A percentile compares a stretch with the other conserved stretches of the same genome.
phyloP scores from a whole-genome alignment of 2,797 vertebrate species.

The Poecilia velifera region DNA sequence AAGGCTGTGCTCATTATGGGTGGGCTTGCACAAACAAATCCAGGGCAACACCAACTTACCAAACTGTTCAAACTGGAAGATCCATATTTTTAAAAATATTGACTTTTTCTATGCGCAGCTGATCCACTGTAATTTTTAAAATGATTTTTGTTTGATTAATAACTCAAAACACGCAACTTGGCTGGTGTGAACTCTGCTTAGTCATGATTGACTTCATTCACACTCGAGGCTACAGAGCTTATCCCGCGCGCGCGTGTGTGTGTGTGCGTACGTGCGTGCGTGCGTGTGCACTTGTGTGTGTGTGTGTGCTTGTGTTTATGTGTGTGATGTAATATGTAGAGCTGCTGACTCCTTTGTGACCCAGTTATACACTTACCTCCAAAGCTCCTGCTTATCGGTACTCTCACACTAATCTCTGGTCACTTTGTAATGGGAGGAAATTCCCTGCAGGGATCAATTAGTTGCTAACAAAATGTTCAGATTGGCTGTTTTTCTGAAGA shows the following conservation, averaged over 20 bases:
- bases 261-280: neutral
- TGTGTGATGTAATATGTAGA: constrained; percentile 33
- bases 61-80: neutral
- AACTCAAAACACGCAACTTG: neutral
- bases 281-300: too few relatives aligned
- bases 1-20: constrained; percentile 18
- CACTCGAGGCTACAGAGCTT: neutral
- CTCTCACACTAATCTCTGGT: constrained; percentile 34
- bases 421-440: constrained; percentile 3
- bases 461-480: neutral
- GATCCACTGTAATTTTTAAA: neutral
- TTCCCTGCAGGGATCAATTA: constrained; percentile 6
- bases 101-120: neutral
- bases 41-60: constrained; percentile 7
- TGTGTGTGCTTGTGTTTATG: neutral
- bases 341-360: constrained; percentile 45
- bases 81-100: neutral
- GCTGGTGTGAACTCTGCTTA: constrained; percentile 2
- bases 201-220: constrained; percentile 9
- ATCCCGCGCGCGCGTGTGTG: neutral
- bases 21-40: constrained; percentile 25
- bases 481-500: neutral
- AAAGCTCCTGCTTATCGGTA: constrained; percentile 31
- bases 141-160: neutral
- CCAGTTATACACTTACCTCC: constrained; percentile 45